phyloP scores from a whole-genome alignment of 1,140 invertebrate species.

The Spodoptera frugiperda region DNA sequence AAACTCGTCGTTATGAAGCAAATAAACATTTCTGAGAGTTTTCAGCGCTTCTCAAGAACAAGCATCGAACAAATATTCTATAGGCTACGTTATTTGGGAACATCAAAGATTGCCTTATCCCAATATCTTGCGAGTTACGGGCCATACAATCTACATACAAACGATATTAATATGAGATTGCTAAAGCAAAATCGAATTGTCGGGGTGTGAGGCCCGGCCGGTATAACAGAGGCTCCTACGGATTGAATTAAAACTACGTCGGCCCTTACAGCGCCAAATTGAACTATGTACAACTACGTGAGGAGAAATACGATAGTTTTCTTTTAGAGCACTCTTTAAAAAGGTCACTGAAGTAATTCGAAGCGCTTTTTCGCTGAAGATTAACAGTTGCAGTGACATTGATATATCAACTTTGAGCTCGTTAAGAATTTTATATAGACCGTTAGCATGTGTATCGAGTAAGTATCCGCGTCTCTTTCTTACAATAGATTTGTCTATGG shows the following conservation, averaged over 20 bases:
- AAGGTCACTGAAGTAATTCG: neutral
- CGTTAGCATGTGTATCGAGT: no score
- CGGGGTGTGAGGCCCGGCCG: neutral
- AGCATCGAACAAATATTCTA: slow-evolving; percentile 14
- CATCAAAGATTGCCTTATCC: slow-evolving; percentile 7
- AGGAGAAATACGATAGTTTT: slow-evolving; percentile 31
- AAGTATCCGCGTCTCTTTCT: no score
- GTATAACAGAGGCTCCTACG: slow-evolving; percentile 12
- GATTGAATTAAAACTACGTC: slow-evolving; percentile 35
- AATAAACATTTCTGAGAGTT: neutral
- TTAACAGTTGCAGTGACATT: slow-evolving; percentile 31
- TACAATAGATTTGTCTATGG: no score
- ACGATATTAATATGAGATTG: slow-evolving; percentile 26
- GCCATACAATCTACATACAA: slow-evolving; percentile 28
- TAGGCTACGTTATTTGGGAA: neutral
- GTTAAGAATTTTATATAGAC: neutral
- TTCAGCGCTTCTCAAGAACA: neutral
- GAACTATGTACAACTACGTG: slow-evolving; percentile 29
- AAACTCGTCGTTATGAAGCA: neutral
- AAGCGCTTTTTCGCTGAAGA: slow-evolving; percentile 12
- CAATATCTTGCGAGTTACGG: neutral
- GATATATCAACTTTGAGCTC: slow-evolving; percentile 13
- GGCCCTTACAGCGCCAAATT: slow-evolving; percentile 22
- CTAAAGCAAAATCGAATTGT: slow-evolving; percentile 10
- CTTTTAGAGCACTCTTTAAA: slow-evolving; percentile 26